A percentile compares a stretch with the other conserved stretches of the same genome.
Evolutionary conservation across 2,113 vertebrate species (phyloP).

Genomic region (Oncorhynchus kisutch): DNA sequence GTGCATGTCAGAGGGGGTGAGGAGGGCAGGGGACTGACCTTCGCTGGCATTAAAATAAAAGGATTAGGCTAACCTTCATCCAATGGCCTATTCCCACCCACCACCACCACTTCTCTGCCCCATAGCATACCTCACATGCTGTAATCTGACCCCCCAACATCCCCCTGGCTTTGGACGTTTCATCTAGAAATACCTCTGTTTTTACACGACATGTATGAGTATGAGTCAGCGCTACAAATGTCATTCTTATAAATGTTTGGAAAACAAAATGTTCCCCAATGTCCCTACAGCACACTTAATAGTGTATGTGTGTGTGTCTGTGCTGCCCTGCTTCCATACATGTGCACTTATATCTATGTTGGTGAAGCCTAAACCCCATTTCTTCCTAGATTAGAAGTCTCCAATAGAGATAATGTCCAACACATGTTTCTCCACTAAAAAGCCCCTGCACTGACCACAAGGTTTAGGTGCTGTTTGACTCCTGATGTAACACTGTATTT

Average conservation of each 20-base stretch:
- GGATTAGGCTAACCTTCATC: slow-evolving; percentile 50
- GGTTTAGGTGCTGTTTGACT: too few relatives aligned
- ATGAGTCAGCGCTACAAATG: not conserved
- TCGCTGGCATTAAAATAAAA: slow-evolving; percentile 54
- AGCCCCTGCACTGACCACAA: too few relatives aligned
- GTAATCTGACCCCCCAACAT: not conserved
- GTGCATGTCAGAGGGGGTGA: slow-evolving; percentile 26
- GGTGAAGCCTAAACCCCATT: not conserved
- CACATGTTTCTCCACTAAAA: too few relatives aligned
- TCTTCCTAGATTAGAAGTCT: not conserved
- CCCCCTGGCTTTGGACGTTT: not conserved
- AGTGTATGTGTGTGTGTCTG: not conserved
- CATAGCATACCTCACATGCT: not conserved
- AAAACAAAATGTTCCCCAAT: too few relatives aligned
- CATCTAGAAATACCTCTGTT: not conserved
- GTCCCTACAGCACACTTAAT: not conserved
- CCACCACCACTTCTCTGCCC: not conserved
- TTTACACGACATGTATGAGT: not conserved
- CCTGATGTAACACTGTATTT: too few relatives aligned
- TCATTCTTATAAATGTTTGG: not conserved
- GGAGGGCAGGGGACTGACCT: slow-evolving; percentile 49
- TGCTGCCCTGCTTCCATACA: not conserved
- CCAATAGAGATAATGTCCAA: not conserved
- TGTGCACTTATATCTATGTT: not conserved
- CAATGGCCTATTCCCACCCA: not conserved